Conservation (phyloP, 2,888 invertebrate genomes). For the Drosophila mimica region DNA sequence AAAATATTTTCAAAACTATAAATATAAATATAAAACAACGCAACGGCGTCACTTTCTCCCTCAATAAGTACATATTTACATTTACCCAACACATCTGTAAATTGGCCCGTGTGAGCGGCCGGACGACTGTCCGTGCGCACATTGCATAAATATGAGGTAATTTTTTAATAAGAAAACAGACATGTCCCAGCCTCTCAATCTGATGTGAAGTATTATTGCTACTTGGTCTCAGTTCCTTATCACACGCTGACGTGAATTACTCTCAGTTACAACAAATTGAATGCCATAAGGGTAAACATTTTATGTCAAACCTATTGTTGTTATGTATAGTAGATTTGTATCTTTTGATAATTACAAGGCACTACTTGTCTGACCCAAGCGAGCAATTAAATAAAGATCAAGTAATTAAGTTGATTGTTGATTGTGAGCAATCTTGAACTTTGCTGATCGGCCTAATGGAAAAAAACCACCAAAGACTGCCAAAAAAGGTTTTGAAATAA, state of each 20-base stretch:
- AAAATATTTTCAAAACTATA: conserved; percentile 60
- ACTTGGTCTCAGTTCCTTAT: conserved; percentile 49
- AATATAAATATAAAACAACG: conserved; percentile 44
- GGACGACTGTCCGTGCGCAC: conserved; percentile 43
- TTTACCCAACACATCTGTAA: conserved; percentile 61
- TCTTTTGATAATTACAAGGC: conserved; percentile 1
- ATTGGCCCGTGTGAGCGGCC: conserved; percentile 44
- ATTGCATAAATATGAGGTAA: conserved; percentile 71
- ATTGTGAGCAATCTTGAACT: conserved; percentile 31
- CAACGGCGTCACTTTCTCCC: conserved; percentile 67
- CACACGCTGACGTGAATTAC: conserved; percentile 18
- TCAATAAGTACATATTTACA: conserved; percentile 59
- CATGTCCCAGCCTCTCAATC: conserved; percentile 26
- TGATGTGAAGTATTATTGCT: conserved; percentile 46
- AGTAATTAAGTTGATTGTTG: conserved; percentile 14
- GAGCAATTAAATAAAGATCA: conserved; percentile 30
- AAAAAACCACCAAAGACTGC: neutral
- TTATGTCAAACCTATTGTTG: neutral
- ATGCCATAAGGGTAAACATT: conserved; percentile 7
- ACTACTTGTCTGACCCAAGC: conserved; percentile 10
- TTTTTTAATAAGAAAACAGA: conserved; percentile 47
- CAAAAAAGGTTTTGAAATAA: neutral
- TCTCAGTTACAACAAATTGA: neutral
- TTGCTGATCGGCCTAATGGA: conserved; percentile 1
- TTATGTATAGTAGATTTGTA: neutral